Conservation (phyloP, 2,888 invertebrate species). For the Tipula lateralis region DNA sequence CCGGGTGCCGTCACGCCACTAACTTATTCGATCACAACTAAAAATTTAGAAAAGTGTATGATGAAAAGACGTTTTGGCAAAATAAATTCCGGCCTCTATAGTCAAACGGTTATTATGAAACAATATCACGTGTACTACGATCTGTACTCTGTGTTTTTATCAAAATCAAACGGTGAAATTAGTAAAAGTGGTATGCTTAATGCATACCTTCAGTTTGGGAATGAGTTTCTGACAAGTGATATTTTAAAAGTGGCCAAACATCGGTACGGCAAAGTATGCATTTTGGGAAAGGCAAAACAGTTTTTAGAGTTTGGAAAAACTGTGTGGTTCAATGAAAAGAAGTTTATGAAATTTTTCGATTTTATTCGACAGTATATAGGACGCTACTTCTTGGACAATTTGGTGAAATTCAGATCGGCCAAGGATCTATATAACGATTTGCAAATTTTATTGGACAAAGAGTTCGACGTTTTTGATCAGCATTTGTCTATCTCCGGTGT, state of each 20-base stretch:
- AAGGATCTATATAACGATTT: constrained; percentile 39
- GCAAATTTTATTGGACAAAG: constrained; percentile 37
- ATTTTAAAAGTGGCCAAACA: constrained; percentile 49
- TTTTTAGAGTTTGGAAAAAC: neutral
- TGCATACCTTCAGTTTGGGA: constrained; percentile 61
- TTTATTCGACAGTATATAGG: neutral
- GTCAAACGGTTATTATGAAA: neutral
- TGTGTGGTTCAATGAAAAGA: neutral
- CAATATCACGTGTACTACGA: constrained; percentile 46
- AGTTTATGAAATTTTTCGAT: neutral
- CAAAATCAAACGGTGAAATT: constrained; percentile 46
- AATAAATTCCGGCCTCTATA: neutral
- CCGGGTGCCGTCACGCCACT: constrained; percentile 59
- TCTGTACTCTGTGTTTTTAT: constrained; percentile 33
- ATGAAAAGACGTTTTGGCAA: neutral
- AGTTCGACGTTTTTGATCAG: constrained; percentile 34
- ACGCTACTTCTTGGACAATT: constrained; percentile 31
- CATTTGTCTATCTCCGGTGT: constrained; percentile 13
- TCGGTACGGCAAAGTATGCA: constrained; percentile 46
- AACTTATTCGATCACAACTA: constrained; percentile 46
- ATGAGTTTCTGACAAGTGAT: constrained; percentile 54
- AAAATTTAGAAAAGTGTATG: neutral
- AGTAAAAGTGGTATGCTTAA: constrained; percentile 51
- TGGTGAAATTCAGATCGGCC: constrained; percentile 43
- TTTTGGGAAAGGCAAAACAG: neutral